Base-by-base conservation (phyloP, 2,113 vertebrate species). In the Corydoras maculifer region DNA sequence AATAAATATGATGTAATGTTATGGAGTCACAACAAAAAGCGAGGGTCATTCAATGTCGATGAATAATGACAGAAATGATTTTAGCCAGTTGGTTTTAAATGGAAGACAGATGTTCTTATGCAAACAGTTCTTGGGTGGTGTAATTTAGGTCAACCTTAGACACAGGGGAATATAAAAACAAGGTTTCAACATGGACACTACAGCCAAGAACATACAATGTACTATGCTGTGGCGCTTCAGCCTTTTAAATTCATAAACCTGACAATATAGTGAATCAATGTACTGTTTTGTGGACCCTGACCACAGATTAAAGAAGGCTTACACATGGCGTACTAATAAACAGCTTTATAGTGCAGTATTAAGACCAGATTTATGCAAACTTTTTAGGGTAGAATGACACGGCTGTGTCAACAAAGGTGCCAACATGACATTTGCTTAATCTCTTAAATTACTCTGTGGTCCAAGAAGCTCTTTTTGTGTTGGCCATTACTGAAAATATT, bases 101-200 rank as follows among this genome's bases (percentile, higher is more conserved):
- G 85, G 82, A 80, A 87, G 77, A 78, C 88, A 90, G 86, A 79
- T 79, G 77, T 81, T 75, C 67, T 75, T 78, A 78, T 74, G 77
- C 70, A 65, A 81, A 75, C 75, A 81, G 73, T 68, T 58, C 80
- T 81, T 77, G 82, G 82, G 83, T 84, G 88, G 84, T 48, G 85
- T 82, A 82, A 88, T 86, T 78, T 82, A 80, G 86, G 81, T 86
- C 84, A 78, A 74, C 65, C 78, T 81, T 75, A 79, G 82, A 79
- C 18, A 62, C 71, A 80, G 81, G 76, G 77, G 68, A 74, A 67
- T 68, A 73, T 53, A 72, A 79, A 82, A 83, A 83, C 78, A 83
- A 30, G 77, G 70, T 69, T 50, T 68, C 72, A 54, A 63, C 74
- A 1, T 35, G 81, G 80, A 76, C 72, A 29, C n/a, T 7, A 55